Evolutionary conservation across 2,797 vertebrate genomes (phyloP).

Genomic region (Cossypha polioptera): DNA sequence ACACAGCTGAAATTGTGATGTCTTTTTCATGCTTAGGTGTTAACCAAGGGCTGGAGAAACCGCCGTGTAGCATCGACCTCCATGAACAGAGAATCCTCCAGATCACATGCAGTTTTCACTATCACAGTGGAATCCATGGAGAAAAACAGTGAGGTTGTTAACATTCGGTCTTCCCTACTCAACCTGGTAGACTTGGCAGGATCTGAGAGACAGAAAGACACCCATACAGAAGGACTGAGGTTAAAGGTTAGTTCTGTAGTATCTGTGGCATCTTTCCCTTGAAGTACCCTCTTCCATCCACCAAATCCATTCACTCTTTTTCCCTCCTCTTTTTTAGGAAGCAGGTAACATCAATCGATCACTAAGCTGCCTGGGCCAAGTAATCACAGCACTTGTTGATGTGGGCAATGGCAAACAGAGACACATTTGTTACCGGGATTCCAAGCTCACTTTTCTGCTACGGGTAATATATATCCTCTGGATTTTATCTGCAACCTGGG

Average conservation of each 20-base stretch:
- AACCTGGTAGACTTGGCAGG: constrained; percentile 95
- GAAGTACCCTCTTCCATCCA: not conserved
- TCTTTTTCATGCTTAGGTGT: constrained; percentile 74
- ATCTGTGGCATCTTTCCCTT: not conserved
- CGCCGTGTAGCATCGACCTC: constrained; percentile 93
- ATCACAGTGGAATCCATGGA: constrained; percentile 94
- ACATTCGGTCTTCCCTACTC: constrained; percentile 90
- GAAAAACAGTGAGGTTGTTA: constrained; percentile 85
- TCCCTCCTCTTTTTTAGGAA: constrained; percentile 75
- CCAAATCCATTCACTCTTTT: not conserved
- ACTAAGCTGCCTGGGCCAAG: constrained; percentile 92
- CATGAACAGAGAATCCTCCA: constrained; percentile 96
- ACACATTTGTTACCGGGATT: constrained; percentile 94
- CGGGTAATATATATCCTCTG: constrained; percentile 75
- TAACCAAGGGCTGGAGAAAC: constrained; percentile 93
- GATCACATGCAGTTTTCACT: constrained; percentile 95
- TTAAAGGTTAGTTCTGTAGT: constrained; percentile 81
- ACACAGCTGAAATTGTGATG: not conserved
- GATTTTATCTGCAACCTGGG: not conserved
- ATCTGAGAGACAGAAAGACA: constrained; percentile 94
- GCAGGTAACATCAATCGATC: constrained; percentile 96
- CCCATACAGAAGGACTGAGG: constrained; percentile 89
- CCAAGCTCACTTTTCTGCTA: constrained; percentile 93
- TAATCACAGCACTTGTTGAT: constrained; percentile 94
- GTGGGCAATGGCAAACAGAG: constrained; percentile 91